These are phyloP conservation scores for Cryptus viduatorius DNA, from an alignment of 2,888 invertebrate genomes.

Conservation along the genomic window DNA sequence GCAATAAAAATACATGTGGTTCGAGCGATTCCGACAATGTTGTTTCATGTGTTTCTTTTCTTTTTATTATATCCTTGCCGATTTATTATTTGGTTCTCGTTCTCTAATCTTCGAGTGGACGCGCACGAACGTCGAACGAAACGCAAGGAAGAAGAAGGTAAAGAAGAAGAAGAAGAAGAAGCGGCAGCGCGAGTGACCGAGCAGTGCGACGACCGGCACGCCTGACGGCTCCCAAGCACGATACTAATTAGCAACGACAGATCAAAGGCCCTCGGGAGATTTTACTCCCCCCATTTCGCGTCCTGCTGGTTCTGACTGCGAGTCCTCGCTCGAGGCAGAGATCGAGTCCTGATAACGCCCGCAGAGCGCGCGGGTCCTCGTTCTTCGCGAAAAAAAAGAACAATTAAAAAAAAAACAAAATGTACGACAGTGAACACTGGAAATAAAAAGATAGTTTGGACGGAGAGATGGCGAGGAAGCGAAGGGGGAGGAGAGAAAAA, in stretches of 20 bases:
- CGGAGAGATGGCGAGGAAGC: constrained; percentile 13
- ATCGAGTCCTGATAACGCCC: constrained; percentile 62
- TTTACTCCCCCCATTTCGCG: constrained; percentile 64
- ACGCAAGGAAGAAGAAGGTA: constrained; percentile 19
- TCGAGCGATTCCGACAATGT: constrained; percentile 5
- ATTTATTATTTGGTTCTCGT: constrained; percentile 62
- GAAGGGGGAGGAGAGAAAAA: constrained; percentile 30
- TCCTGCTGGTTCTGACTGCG: constrained; percentile 52
- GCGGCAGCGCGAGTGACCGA: constrained; percentile 62
- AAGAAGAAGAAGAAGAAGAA: constrained; percentile 52
- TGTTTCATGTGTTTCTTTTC: background rate
- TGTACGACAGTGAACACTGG: constrained; percentile 47
- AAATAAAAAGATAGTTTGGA: constrained; percentile 41
- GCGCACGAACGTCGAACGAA: constrained; percentile 39
- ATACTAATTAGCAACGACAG: constrained; percentile 72
- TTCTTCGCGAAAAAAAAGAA: constrained; percentile 43
- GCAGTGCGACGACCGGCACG: constrained; percentile 64
- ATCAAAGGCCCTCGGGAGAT: constrained; percentile 70
- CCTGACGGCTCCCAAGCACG: constrained; percentile 69
- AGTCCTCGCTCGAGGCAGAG: constrained; percentile 44
- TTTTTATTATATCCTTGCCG: background rate
- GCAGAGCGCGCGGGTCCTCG: constrained; percentile 51
- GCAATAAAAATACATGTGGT: background rate
- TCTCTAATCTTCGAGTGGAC: constrained; percentile 34
- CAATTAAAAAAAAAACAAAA: constrained; percentile 9